A percentile compares a stretch with the other conserved stretches of the same genome.
Evolutionary conservation across 2,888 invertebrate genomes (phyloP).

Genomic region (Trissolcus brochymenae): DNA sequence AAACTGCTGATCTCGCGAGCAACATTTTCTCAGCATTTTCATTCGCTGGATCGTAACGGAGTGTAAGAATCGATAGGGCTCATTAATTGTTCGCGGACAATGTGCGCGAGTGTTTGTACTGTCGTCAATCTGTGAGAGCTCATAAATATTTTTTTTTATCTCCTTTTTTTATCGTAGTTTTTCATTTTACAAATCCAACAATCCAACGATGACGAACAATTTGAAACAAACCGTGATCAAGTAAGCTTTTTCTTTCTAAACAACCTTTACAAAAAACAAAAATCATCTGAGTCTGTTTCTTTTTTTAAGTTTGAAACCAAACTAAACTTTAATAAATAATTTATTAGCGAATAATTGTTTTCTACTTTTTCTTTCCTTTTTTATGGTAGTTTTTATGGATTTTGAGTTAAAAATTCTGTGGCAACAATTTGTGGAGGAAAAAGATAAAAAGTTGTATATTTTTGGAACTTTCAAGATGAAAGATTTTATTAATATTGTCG

Average conservation of each 20-base stretch:
- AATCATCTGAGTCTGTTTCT: neutral
- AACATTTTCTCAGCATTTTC: conserved; percentile 19
- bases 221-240: conserved; percentile 79
- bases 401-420: too few species aligned
- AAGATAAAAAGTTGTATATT: too few species aligned
- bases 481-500: too few species aligned
- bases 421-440: too few species aligned
- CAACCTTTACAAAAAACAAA: too few species aligned
- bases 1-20: conserved; percentile 64
- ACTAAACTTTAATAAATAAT: too few species aligned
- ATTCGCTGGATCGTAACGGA: conserved; percentile 11
- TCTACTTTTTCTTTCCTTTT: too few species aligned
- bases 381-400: too few species aligned
- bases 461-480: too few species aligned
- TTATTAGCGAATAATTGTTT: too few species aligned
- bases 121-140: conserved; percentile 40
- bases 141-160: conserved; percentile 4
- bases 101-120: conserved; percentile 55
- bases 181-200: neutral
- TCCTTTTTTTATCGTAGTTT: neutral
- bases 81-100: conserved; percentile 21
- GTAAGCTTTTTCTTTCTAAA: conserved; percentile 71
- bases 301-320: neutral
- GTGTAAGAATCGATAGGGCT: conserved; percentile 19
- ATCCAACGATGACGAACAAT: conserved; percentile 76